Evolutionary conservation across 2,113 vertebrate genomes (phyloP), one percentile per base, ranked within the genome.

Genomic region (Hypomesus transpacificus): DNA sequence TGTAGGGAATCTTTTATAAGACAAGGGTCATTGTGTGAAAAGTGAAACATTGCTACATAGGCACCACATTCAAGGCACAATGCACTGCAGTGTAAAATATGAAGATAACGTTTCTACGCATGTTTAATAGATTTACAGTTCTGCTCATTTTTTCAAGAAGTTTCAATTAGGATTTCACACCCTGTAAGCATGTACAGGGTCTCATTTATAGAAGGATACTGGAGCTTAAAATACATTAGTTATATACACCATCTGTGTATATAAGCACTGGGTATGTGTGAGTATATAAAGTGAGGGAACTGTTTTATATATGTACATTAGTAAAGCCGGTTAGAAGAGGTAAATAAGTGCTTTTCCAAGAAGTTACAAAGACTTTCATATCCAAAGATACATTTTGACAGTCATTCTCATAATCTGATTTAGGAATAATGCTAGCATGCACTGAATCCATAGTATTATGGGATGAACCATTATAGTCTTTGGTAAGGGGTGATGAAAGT

Each of bases 401-500:
- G 14, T 53, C 31, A 34, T 58, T 73, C 54, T 75, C 62, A 31
- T 68, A 17, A 21, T 64, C 57, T 57, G 57, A 28, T 22, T 70
- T 71, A 66, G 17, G 50, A 61, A 53, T 51, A 52, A 71, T 59
- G 50, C 53, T 51, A 74, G 39, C 68, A 71, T 68, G 65, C 59
- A 61, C 20, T 68, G n/a, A 69, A 58, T 61, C 68, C 59, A 17
- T 3, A 68, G 63, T 59, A 67, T 73, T 46, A 53, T 71, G 61
- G 74, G 66, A 71, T 74, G 78, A 65, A 71, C 76, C 66, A 26
- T 84, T 51, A 14, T 76, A 56, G 75, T 91, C 90, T 91, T 91
- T 91, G 90, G 90, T 90, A 86, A 81, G 87, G 78, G 85, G 77
- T 77, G 65, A 68, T 74, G 74, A 66, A 59, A 11, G 1, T 59